A percentile compares a stretch with the other conserved stretches of the same genome.
phyloP scores from a whole-genome alignment of 2,113 vertebrate genomes.

The Benitochromis conjunctus region DNA sequence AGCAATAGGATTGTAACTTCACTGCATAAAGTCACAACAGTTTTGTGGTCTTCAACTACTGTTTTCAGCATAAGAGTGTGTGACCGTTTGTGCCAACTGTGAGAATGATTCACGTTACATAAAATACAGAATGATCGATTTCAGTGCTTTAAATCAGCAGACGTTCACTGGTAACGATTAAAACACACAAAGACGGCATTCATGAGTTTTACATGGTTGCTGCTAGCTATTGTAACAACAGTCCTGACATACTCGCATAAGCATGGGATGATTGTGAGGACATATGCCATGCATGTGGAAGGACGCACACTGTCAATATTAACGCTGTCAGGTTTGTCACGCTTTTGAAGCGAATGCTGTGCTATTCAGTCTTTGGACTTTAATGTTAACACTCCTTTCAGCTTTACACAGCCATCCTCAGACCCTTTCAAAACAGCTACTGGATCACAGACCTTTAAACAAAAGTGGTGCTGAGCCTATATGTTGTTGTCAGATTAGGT shows the following conservation, averaged over 20 bases:
- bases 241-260: not conserved
- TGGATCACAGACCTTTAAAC: no score
- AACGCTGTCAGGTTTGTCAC: no score
- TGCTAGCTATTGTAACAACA: not conserved
- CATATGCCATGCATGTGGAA: no score
- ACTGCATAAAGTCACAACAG: not conserved
- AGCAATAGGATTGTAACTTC: not conserved
- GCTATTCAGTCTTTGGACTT: no score
- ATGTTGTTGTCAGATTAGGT: no score
- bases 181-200: not conserved
- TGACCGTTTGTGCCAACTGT: not conserved
- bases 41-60: not conserved
- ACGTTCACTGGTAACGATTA: not conserved
- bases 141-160: not conserved
- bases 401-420: no score
- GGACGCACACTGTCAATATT: no score
- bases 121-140: not conserved
- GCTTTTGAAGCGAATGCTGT: no score
- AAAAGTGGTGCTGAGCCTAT: no score
- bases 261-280: not conserved
- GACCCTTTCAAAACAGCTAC: no score
- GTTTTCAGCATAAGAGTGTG: no score
- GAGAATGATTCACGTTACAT: not conserved
- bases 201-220: not conserved
- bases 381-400: no score